Evolutionary conservation across 2,797 vertebrate genomes (phyloP).

Genomic region (Carduelis carduelis): DNA sequence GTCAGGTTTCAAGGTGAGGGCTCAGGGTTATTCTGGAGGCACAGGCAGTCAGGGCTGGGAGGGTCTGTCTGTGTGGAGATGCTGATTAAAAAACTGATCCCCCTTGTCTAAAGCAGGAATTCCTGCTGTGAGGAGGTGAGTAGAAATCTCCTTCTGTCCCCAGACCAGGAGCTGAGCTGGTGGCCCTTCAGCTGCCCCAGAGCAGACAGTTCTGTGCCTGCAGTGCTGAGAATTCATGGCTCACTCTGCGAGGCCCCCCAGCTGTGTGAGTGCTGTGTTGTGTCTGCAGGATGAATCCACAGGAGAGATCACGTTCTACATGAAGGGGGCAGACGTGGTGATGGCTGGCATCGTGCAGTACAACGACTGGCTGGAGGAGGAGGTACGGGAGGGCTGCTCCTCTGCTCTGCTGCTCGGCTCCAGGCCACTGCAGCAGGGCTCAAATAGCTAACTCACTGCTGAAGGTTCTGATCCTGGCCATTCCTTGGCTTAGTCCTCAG

Average conservation of each 20-base stretch:
- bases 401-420: background rate
- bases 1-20: background rate
- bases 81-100: background rate
- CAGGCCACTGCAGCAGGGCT: background rate
- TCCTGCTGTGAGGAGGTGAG: background rate
- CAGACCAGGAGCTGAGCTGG: background rate
- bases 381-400: conserved; percentile 72
- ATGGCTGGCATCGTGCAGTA: conserved; percentile 98
- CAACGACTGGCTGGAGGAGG: conserved; percentile 98
- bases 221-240: background rate
- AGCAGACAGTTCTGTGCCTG: background rate
- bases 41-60: background rate
- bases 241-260: background rate
- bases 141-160: background rate
- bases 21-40: background rate
- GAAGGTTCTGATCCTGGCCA: background rate
- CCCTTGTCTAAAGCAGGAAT: background rate
- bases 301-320: conserved; percentile 96
- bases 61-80: background rate
- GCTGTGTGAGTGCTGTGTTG: background rate
- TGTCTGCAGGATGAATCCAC: conserved; percentile 88
- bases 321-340: conserved; percentile 95
- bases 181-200: background rate
- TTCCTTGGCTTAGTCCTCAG: background rate
- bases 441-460: background rate